Evolutionary conservation across 2,797 vertebrate species (phyloP).

Genomic region (Limnodromus scolopaceus): DNA sequence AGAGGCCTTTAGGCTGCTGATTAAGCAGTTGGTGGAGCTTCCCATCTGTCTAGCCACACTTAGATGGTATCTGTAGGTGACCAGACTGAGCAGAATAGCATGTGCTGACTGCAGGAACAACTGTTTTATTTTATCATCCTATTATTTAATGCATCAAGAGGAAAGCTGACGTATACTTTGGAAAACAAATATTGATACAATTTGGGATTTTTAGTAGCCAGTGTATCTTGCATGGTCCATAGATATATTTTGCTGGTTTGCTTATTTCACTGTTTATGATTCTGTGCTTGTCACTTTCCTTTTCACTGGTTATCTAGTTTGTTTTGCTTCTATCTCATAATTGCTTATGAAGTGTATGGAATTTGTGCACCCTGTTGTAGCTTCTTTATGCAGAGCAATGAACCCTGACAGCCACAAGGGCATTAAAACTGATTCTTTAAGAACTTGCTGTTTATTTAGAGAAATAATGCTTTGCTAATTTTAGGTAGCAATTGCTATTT

Average conservation of each 20-base stretch:
- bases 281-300: not conserved
- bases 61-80: constrained; percentile 7
- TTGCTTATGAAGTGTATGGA: not conserved
- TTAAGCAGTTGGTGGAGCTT: constrained; percentile 17
- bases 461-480: not conserved
- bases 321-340: not conserved
- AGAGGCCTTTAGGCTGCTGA: not conserved
- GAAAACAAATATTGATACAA: not conserved
- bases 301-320: not conserved
- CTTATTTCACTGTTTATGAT: accelerated
- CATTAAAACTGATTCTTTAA: not conserved
- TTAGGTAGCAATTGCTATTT: not conserved
- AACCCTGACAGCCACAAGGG: not conserved
- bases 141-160: not conserved
- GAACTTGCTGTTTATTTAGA: not conserved
- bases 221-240: not conserved
- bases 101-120: not conserved
- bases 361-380: not conserved
- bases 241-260: not conserved
- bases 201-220: not conserved
- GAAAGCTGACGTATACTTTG: not conserved
- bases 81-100: not conserved
- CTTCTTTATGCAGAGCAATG: not conserved
- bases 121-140: not conserved
- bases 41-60: not conserved